Base-by-base conservation (phyloP, 92 coral and sea anemone genomes). In the Epizoanthus scotinus region DNA sequence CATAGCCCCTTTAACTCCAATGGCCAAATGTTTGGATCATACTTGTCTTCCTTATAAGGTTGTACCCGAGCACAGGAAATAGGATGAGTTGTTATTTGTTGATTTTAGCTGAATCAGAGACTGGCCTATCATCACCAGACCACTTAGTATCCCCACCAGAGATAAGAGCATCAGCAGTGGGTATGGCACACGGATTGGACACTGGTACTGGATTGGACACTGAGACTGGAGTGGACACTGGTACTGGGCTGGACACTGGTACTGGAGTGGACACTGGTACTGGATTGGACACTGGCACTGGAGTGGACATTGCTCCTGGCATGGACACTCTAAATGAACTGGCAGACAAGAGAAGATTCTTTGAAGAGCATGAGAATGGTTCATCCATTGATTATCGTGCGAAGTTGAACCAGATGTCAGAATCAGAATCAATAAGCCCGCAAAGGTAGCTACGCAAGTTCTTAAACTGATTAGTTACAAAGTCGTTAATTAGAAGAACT, bases 261-360 rank as follows among this genome's bases (percentile, higher is more conserved):
- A 83, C 88, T 52, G 98, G 95, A 21, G 63, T 93, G 49, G 93
- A 88, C 81, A 95, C 49, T 2, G 36, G 20, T 0, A 67, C 54
- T 40, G 78, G 57, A 3, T 47, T 52, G 65, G 26, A 67, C 65
- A 49, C 63, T 2, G 69, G 18, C 0, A 29, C 65, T 31, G 77
- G 75, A 28, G 0, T 13, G 21, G 44, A 75, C 6, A 24, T 21
- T 14, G 55, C 68, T 68, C 85, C 88, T 40, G 98, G 95, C 28
- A 68, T 93, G 40, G 93, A 93, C 81, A 95, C 98, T 50, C 83
- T 91, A 74, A 85, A 95, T 70, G 98, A 95, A 57, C 66, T 58
- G 64, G 95, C 82, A 55, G 95, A 95, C 28, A 95, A 93, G 71
- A 70, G 83, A 59, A 84, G 82, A 63, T 95, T 95, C 86, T 93